Percentiles rank a stretch among this genome's conserved stretches.
Evolutionary conservation across 2,888 invertebrate genomes (phyloP).

Genomic region (Thera obeliscata): DNA sequence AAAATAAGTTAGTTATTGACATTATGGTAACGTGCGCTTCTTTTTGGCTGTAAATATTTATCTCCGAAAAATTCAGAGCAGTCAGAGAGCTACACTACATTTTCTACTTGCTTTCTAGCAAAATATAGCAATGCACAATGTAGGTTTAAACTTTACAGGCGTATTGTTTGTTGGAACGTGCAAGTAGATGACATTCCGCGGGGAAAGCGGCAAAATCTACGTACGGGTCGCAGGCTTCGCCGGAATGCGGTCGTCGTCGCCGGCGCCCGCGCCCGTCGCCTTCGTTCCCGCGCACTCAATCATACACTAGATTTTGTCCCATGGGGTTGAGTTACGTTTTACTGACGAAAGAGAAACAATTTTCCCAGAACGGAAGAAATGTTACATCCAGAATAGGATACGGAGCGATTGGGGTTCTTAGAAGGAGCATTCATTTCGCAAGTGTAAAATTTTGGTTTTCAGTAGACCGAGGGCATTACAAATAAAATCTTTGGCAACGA

Average conservation of each 20-base stretch:
- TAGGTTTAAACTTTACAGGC: constrained; percentile 14
- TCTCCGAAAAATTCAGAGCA: too few relatives aligned
- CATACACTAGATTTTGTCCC: constrained; percentile 6
- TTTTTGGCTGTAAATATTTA: too few relatives aligned
- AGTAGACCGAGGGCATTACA: not conserved
- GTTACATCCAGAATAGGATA: not conserved
- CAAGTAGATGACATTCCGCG: constrained; percentile 18
- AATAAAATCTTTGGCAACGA: not conserved
- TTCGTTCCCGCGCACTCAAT: constrained; percentile 39
- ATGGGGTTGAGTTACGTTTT: not conserved
- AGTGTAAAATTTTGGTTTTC: too few relatives aligned
- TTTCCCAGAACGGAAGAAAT: not conserved
- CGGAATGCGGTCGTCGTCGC: constrained; percentile 76
- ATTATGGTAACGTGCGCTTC: too few relatives aligned
- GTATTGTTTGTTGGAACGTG: constrained; percentile 16
- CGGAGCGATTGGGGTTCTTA: too few relatives aligned
- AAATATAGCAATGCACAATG: not conserved
- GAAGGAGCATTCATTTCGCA: too few relatives aligned
- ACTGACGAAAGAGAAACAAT: not conserved
- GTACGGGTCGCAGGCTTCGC: constrained; percentile 68
- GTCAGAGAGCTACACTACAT: not conserved
- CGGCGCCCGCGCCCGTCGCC: constrained; percentile 11
- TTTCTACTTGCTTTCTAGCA: not conserved
- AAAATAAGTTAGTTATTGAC: too few relatives aligned
- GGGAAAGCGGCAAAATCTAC: constrained; percentile 35